Base-by-base conservation (phyloP, 92 coral and sea anemone genomes). In the Paramuricea clavata region DNA sequence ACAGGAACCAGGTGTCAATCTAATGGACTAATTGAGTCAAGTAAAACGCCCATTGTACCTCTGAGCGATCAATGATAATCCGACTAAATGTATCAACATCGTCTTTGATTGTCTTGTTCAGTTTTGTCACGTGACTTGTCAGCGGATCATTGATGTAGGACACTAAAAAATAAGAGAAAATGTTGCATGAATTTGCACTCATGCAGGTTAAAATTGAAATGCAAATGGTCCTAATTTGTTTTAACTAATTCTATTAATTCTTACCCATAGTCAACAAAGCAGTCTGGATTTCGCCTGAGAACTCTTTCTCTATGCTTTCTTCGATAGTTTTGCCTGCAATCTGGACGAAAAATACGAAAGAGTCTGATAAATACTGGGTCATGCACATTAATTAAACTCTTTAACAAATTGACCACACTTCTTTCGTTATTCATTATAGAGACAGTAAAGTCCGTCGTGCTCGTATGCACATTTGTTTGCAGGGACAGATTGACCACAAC, bases 81-180 rank as follows among this genome's bases (percentile, higher is more conserved):
- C 25, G 39, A 30, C 41, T 67, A n/a, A 67, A 67, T 30, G 74
- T 67, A 5, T 67, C 25, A 30, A 13, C n/a, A 30, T 67, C 36
- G 7, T 67, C 74, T 30, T 30, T 35, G 23, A 67, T 35, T 27
- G 74, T 67, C 12, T 30, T 30, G 74, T 67, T 67, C 17, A 67
- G 74, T 30, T 67, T 67, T 30, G 74, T 23, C 23, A 67, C 74
- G 41, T 67, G 74, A 67, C 44, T 35, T 30, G 41, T 30, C 23
- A 67, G 74, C 3, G 74, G 74, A 67, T 67, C 74, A n/a, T 67
- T 67, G 74, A 67, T 35, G 23, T 67, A 67, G 25, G 74, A 67
- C 35, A 67, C 74, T 67, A 67, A 67, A 30, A 67, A 67, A 22
- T 2, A 3, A 67, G 21, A 8, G 19, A 67, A 67, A 12, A 0